phyloP scores from a whole-genome alignment of 2,113 vertebrate species.

The Coreoperca whiteheadi region DNA sequence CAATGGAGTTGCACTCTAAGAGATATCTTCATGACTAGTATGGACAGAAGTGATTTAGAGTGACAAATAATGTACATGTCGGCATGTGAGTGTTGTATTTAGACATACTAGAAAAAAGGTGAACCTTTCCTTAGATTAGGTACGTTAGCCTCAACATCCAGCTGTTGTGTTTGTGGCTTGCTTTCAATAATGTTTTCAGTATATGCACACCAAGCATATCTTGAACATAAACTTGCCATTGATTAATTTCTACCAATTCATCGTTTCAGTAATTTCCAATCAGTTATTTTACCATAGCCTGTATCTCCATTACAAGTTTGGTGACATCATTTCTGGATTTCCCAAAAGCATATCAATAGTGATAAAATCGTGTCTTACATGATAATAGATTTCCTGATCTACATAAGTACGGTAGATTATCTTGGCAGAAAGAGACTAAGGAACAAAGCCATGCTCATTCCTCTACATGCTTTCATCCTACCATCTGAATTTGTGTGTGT shows the following conservation, averaged over 20 bases:
- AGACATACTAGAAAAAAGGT: neutral
- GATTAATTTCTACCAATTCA: neutral
- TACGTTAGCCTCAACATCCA: neutral
- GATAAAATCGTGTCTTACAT: neutral
- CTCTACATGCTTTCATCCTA: conserved; percentile 14
- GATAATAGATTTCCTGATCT: conserved; percentile 20
- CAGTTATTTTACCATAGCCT: neutral
- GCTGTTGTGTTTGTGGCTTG: neutral
- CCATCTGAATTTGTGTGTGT: conserved; percentile 7
- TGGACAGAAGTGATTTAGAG: neutral
- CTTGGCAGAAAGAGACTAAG: conserved; percentile 20
- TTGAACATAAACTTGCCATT: neutral
- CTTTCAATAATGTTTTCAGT: neutral
- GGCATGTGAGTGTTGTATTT: too few species aligned
- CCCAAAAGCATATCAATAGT: conserved; percentile 5
- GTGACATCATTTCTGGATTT: conserved; percentile 13
- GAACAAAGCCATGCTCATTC: conserved; percentile 29
- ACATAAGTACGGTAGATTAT: conserved; percentile 11
- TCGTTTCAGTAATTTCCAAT: neutral
- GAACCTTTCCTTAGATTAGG: neutral
- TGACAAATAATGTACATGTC: neutral
- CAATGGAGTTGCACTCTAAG: neutral
- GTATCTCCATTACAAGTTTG: neutral
- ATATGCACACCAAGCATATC: neutral
- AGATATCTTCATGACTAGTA: neutral